Evolutionary conservation across 2,888 invertebrate species (phyloP).

Genomic region (Leptopterna dolabrata): DNA sequence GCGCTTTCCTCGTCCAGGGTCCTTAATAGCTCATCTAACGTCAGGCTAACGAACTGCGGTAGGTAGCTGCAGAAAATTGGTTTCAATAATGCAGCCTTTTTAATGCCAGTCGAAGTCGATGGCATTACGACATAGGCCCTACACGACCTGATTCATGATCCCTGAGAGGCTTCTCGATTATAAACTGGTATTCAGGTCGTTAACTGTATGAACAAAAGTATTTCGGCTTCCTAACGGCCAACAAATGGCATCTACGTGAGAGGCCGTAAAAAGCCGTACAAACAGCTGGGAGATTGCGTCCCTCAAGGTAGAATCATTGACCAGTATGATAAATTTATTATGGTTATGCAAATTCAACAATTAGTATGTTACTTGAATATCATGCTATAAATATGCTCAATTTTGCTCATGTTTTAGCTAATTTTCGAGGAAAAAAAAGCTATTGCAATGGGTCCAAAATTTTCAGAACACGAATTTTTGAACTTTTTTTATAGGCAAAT

Average conservation of each 20-base stretch:
- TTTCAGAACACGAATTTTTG: no score
- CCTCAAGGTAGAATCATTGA: no score
- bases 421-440: no score
- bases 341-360: no score
- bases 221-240: neutral
- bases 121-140: neutral
- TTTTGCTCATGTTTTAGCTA: no score
- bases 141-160: neutral
- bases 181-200: neutral
- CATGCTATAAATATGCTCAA: no score
- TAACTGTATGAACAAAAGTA: neutral
- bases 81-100: neutral
- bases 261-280: no score
- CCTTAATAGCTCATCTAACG: neutral
- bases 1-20: neutral
- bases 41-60: neutral
- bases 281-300: no score
- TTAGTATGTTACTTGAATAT: no score
- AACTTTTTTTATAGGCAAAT: no score
- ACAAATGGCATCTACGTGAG: neutral
- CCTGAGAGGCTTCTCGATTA: neutral
- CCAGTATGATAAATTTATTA: no score
- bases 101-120: neutral
- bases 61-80: constrained; percentile 1
- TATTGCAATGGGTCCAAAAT: no score